Evolutionary conservation across 35 echinoderm and acorn worm species (phyloP).

Genomic region (Strongylocentrotus purpuratus): DNA sequence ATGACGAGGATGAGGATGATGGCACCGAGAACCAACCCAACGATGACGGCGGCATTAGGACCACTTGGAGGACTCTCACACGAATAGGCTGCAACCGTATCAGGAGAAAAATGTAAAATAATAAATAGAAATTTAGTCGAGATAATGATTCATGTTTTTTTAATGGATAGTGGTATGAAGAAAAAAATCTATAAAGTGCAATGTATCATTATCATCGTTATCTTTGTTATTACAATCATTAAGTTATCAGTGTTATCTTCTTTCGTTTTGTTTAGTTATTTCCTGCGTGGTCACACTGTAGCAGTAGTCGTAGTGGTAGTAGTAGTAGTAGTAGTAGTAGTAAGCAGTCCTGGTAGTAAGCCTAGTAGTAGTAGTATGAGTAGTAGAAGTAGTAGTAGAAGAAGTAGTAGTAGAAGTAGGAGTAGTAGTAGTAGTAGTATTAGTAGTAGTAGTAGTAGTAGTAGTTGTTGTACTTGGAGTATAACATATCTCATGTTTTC

Average conservation of each 20-base stretch:
- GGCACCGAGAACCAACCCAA: not conserved
- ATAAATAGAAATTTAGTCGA: no score
- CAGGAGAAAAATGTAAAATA: no score
- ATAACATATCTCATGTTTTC: not conserved
- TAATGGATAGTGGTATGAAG: no score
- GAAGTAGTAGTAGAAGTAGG: no score
- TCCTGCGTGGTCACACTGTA: not conserved
- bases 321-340: not conserved
- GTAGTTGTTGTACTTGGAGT: not conserved
- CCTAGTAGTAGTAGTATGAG: not conserved
- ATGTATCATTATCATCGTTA: no score
- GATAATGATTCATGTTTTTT: no score
- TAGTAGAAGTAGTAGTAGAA: not conserved
- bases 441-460: not conserved
- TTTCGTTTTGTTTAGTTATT: no score
- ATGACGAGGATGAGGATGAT: constrained; percentile 23
- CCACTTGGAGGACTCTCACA: not conserved
- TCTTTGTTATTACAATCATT: no score
- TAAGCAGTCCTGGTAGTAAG: not conserved
- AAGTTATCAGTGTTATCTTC: no score
- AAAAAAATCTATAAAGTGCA: no score
- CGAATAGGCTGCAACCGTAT: not conserved
- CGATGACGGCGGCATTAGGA: constrained; percentile 16
- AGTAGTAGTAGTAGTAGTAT: not conserved
- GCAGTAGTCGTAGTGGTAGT: not conserved